Conservation (phyloP, 1,140 invertebrate genomes). For the Zaprionus inermis region DNA sequence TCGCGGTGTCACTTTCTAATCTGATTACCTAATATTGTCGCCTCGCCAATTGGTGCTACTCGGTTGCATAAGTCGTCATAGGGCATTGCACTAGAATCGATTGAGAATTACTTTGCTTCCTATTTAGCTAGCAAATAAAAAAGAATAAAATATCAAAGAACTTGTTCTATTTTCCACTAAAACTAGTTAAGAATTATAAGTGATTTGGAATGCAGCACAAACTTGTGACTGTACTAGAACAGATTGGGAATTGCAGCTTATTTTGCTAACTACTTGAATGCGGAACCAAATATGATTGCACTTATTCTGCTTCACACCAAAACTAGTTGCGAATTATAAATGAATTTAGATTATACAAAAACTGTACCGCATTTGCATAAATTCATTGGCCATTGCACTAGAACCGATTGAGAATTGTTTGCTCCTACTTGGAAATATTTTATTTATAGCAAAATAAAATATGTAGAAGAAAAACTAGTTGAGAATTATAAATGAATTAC, state of each 20-base stretch:
- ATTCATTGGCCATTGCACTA: neutral
- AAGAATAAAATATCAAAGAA: too few relatives aligned
- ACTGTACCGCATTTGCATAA: too few relatives aligned
- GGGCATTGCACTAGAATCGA: slow-evolving; percentile 23
- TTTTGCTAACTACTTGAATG: too few relatives aligned
- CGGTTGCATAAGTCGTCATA: slow-evolving; percentile 12
- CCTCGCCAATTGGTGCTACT: neutral
- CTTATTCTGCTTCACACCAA: neutral
- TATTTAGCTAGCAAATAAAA: too few relatives aligned
- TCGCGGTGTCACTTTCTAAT: slow-evolving; percentile 69
- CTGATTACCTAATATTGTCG: slow-evolving; percentile 61
- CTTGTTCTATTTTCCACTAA: neutral
- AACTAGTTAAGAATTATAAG: slow-evolving; percentile 29
- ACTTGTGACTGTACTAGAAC: too few relatives aligned
- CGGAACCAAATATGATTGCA: too few relatives aligned
- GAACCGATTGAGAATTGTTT: neutral
- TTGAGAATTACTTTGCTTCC: slow-evolving; percentile 4
- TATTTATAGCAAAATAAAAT: too few relatives aligned
- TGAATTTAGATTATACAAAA: neutral
- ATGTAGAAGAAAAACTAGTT: neutral
- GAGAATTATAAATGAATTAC: slow-evolving; percentile 14
- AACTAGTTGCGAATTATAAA: slow-evolving; percentile 28
- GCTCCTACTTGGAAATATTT: too few relatives aligned
- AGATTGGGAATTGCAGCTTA: too few relatives aligned
- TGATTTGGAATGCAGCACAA: neutral